Evolutionary conservation across 2,888 invertebrate species (phyloP).

Genomic region (Rapana venosa): DNA sequence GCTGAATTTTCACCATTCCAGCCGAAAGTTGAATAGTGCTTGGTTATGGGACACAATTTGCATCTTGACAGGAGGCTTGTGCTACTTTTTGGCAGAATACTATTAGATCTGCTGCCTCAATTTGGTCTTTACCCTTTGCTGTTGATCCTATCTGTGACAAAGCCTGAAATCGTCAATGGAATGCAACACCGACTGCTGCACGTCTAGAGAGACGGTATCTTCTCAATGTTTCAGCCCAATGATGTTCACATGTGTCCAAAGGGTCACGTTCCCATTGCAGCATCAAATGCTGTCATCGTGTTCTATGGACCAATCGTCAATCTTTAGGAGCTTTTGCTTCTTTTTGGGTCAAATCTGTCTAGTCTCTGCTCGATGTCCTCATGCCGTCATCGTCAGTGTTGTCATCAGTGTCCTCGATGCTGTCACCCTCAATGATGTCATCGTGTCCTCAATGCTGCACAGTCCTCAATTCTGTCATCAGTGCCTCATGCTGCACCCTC

Average conservation of each 20-base stretch:
- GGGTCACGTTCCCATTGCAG: not conserved
- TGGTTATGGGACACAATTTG: no score
- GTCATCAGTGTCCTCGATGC: not conserved
- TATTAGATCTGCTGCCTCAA: no score
- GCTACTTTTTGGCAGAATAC: no score
- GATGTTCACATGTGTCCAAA: not conserved
- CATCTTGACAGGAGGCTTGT: no score
- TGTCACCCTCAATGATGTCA: slow-evolving; percentile 3
- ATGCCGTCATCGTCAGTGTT: not conserved
- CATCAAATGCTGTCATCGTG: not conserved
- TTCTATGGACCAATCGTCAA: not conserved
- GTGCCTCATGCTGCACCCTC: slow-evolving; percentile 15
- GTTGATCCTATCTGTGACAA: no score
- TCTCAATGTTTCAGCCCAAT: no score
- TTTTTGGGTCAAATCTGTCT: not conserved
- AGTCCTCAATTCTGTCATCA: slow-evolving; percentile 41
- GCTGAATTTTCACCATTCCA: no score
- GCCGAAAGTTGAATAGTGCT: no score
- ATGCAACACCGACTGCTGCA: no score
- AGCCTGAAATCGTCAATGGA: no score
- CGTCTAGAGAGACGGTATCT: no score
- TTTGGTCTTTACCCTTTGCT: no score
- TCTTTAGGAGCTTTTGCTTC: not conserved
- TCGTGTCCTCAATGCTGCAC: slow-evolving; percentile 45
- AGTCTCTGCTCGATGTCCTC: not conserved